These are phyloP conservation scores for Megaceryle alcyon DNA, from an alignment of 2,797 vertebrate genomes.

Conservation along the genomic window DNA sequence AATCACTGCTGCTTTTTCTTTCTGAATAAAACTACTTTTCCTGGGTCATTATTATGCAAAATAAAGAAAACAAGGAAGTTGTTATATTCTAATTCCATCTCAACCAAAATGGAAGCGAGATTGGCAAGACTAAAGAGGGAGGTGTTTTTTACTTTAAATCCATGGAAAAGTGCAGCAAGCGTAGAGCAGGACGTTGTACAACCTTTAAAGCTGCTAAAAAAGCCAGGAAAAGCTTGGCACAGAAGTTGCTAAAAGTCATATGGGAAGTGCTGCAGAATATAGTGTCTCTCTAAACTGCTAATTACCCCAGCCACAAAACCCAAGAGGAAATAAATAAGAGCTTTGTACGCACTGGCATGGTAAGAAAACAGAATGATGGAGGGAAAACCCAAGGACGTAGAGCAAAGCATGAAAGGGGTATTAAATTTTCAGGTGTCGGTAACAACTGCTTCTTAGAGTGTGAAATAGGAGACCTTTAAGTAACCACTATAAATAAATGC, in stretches of 20 bases:
- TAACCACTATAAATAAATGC: background rate
- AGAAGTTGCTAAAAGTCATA: background rate
- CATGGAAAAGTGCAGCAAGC: background rate
- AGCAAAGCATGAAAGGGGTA: background rate
- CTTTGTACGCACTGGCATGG: background rate
- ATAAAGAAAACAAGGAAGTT: background rate
- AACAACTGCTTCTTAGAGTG: background rate
- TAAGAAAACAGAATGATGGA: background rate
- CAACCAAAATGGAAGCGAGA: background rate
- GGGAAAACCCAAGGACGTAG: accelerated
- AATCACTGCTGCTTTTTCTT: background rate
- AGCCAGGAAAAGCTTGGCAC: background rate
- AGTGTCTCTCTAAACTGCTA: background rate
- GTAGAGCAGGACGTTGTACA: background rate
- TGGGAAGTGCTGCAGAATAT: background rate
- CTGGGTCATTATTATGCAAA: background rate
- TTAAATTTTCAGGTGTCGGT: background rate
- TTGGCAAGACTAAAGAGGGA: background rate
- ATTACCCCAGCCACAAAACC: background rate
- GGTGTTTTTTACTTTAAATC: background rate
- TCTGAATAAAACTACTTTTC: background rate
- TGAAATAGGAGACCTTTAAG: background rate
- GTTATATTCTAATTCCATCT: background rate
- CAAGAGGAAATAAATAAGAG: background rate
- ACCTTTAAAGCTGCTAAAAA: background rate